Evolutionary conservation across 2,113 vertebrate genomes (phyloP), one percentile per base, ranked within the genome.

Genomic region (Oncorhynchus mykiss): DNA sequence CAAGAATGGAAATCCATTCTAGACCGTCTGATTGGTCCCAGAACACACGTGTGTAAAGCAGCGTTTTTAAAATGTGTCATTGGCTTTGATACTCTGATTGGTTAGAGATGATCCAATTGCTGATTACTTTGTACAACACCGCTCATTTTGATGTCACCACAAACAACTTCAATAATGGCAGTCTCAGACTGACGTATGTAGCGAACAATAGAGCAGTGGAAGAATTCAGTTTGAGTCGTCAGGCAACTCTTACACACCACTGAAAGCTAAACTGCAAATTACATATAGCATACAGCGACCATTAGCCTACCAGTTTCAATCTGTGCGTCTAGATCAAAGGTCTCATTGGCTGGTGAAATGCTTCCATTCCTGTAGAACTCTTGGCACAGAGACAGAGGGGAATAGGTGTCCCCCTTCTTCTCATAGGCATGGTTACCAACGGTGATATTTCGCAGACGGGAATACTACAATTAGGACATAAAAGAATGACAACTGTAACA

Each of bases 401-500:
- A 91, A 78, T 91, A 93, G 62, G 86, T 69, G 0, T 8, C 57
- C 2, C 90, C 94, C 18, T 71, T 93, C 77, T 89, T 94, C 86
- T 96, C 92, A 60, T 97, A 98, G 1, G 94, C 96, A 0, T 97
- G 96, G 81, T 97, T 99, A 64, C 96, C 97, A 57, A 96, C 89
- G 0, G 96, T 97, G 67, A 94, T 88, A 71, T 93, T 96, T 68
- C 88, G 92, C 18, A 99, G 88, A 69, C 83, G 89, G 81, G 93
- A 85, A 72, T 95, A 98, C 98, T 99, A 29, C 3, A 85, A 82
- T 8, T 54, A 57, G 84, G 51, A 75, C 0, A 69, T 13, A 3
- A 66, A 39, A 3, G 20, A 18, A 57, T 14, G 14, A 45, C 6
- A 34, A 9, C 27, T 39, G 67, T 34, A 34, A 18, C 3, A 39